Conservation (phyloP, 30 jellyfish, hydroid and myxozoan genomes). For the Aurelia coerulea region DNA sequence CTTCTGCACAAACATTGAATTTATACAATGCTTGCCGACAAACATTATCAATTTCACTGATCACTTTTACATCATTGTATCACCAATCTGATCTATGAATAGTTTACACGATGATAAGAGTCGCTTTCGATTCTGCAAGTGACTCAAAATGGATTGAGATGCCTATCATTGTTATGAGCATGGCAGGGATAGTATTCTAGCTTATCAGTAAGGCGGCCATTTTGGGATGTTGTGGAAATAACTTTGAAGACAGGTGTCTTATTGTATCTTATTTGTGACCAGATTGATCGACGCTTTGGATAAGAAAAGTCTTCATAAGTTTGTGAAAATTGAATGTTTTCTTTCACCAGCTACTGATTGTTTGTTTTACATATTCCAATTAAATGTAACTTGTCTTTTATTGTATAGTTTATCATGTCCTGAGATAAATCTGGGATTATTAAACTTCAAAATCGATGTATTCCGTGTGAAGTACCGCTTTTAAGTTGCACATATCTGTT, state of each 20-base stretch:
- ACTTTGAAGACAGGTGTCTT: constrained; percentile 37
- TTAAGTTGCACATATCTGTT: neutral
- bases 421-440: constrained; percentile 11
- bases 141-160: constrained; percentile 40
- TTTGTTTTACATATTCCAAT: constrained; percentile 45
- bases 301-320: constrained; percentile 43
- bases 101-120: too few relatives aligned
- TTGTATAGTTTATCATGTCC: constrained; percentile 21
- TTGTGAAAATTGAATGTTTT: constrained; percentile 59
- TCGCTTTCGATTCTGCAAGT: too few relatives aligned
- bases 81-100: too few relatives aligned
- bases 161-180: constrained; percentile 20
- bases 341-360: constrained; percentile 27
- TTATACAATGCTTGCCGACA: too few relatives aligned
- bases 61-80: too few relatives aligned
- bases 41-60: too few relatives aligned
- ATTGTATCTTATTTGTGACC: constrained; percentile 11
- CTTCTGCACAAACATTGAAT: too few relatives aligned
- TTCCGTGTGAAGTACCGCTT: constrained; percentile 24
- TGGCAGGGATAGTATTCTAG: constrained; percentile 22
- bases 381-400: constrained; percentile 23
- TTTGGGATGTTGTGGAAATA: constrained; percentile 15
- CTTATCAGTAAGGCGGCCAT: constrained; percentile 44
- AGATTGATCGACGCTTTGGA: constrained; percentile 14
- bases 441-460: constrained; percentile 6